Conservation (phyloP, 2,113 vertebrate species). For the Indri indri region DNA sequence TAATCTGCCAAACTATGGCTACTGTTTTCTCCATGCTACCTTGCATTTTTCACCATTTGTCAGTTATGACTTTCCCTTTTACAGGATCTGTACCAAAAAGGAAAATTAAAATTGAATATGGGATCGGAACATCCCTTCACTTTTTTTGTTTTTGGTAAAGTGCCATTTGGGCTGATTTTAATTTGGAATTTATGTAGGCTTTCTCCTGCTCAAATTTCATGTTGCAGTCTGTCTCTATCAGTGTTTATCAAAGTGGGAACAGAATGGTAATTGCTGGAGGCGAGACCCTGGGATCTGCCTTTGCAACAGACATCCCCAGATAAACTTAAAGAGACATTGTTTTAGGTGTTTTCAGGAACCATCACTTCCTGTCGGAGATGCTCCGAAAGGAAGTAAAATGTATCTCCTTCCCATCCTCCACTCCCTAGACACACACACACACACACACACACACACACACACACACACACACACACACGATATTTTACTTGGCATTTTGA, state of each 20-base stretch:
- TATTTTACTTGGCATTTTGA: neutral
- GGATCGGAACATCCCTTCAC: neutral
- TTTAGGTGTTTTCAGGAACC: neutral
- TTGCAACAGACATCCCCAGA: neutral
- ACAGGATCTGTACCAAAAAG: neutral
- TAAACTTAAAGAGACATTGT: neutral
- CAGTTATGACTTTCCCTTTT: neutral
- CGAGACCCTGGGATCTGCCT: neutral
- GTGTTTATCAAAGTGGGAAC: neutral
- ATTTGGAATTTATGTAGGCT: neutral
- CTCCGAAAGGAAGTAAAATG: neutral
- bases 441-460: neutral
- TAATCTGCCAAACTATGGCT: neutral
- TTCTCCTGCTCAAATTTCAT: neutral
- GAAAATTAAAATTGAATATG: neutral
- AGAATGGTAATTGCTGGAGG: neutral
- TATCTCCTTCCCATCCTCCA: neutral
- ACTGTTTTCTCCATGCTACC: neutral
- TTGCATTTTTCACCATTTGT: neutral
- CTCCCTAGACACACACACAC: neutral
- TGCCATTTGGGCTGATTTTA: neutral
- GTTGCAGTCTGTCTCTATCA: neutral
- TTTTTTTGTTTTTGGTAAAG: neutral
- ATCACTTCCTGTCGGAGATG: neutral
- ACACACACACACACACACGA: neutral